These are phyloP conservation scores for Aethina tumida DNA, from an alignment of 1,140 invertebrate species.

Conservation along the genomic window DNA sequence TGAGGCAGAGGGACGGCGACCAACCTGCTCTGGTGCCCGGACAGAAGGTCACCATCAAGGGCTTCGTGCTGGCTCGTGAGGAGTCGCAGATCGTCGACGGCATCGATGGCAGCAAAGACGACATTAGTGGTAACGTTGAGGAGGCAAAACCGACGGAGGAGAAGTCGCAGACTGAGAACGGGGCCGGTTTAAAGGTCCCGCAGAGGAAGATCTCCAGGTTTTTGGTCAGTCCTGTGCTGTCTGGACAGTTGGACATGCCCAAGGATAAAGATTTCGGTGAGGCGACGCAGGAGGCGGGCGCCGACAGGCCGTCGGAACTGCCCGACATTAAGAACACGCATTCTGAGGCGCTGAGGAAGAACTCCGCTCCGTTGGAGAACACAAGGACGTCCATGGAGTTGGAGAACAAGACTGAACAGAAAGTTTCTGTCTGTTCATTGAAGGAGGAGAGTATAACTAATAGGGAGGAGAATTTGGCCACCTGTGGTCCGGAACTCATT, in stretches of 20 bases:
- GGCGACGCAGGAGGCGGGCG: neutral
- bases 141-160: constrained; percentile 9
- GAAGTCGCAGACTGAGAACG: constrained; percentile 8
- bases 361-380: constrained; percentile 22
- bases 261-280: constrained; percentile 27
- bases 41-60: constrained; percentile 30
- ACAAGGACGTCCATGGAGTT: constrained; percentile 15
- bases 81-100: neutral
- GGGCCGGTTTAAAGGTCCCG: constrained; percentile 33
- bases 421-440: constrained; percentile 23
- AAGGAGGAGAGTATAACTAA: constrained; percentile 19
- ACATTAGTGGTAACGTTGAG: neutral
- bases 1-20: constrained; percentile 21
- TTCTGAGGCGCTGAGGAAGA: constrained; percentile 18
- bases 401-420: constrained; percentile 22
- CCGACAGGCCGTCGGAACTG: neutral
- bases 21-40: constrained; percentile 26
- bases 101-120: neutral
- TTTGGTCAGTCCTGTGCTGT: constrained; percentile 64
- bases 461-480: constrained; percentile 17
- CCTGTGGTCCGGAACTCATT: constrained; percentile 36
- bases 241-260: constrained; percentile 37
- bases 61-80: constrained; percentile 24
- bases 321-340: constrained; percentile 5
- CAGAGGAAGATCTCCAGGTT: constrained; percentile 67